These are phyloP conservation scores for Periphyllus acericola DNA, from an alignment of 2,888 invertebrate genomes.

Conservation along the genomic window DNA sequence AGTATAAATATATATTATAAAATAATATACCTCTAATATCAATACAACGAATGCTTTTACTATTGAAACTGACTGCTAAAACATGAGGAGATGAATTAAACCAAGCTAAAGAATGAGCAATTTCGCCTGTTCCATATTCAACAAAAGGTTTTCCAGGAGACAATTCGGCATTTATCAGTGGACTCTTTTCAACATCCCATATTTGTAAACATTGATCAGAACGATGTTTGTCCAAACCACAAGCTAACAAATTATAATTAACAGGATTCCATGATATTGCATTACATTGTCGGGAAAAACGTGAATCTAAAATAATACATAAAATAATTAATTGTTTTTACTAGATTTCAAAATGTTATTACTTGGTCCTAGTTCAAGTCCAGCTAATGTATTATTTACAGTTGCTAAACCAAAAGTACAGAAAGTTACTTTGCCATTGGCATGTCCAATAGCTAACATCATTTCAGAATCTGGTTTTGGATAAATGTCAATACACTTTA, in stretches of 20 bases:
- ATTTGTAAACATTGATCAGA: slow-evolving; percentile 88
- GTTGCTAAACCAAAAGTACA: slow-evolving; percentile 79
- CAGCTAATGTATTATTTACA: slow-evolving; percentile 76
- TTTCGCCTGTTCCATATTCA: slow-evolving; percentile 86
- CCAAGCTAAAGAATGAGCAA: slow-evolving; percentile 87
- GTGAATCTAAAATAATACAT: slow-evolving; percentile 73
- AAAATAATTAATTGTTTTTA: background rate
- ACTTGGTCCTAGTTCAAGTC: slow-evolving; percentile 79
- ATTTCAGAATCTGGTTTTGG: slow-evolving; percentile 79
- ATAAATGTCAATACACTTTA: slow-evolving; percentile 88
- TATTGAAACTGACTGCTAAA: slow-evolving; percentile 89
- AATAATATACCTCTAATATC: slow-evolving; percentile 80
- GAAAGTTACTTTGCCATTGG: slow-evolving; percentile 87
- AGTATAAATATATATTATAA: slow-evolving; percentile 7
- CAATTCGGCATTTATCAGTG: slow-evolving; percentile 64
- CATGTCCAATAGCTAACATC: slow-evolving; percentile 86
- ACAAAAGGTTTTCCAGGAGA: slow-evolving; percentile 71
- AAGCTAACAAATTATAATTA: slow-evolving; percentile 84
- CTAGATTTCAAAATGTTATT: slow-evolving; percentile 55
- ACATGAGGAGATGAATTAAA: slow-evolving; percentile 78
- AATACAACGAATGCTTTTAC: slow-evolving; percentile 86
- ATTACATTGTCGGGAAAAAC: slow-evolving; percentile 86
- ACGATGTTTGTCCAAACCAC: slow-evolving; percentile 88
- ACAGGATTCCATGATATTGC: slow-evolving; percentile 87
- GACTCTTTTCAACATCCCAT: slow-evolving; percentile 81